A percentile compares a stretch with the other conserved stretches of the same genome.
These are phyloP conservation scores for Laticauda colubrina DNA, from an alignment of 2,113 vertebrate genomes.

Conservation along the genomic window DNA sequence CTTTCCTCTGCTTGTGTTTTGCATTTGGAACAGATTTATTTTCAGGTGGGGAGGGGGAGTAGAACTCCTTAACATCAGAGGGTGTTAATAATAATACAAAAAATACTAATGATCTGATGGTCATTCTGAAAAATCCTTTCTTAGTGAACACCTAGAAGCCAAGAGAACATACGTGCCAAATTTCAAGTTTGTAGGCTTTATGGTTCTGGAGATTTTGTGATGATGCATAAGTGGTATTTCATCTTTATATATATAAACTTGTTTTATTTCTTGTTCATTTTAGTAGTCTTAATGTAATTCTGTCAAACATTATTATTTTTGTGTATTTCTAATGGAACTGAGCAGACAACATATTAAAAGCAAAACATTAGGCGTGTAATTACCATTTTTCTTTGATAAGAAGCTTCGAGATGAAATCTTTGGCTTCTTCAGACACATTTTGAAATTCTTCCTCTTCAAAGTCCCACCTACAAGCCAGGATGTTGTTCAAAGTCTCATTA, in stretches of 20 bases:
- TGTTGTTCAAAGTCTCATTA: slow-evolving; percentile 93
- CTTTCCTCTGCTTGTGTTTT: no score
- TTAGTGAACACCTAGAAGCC: no score
- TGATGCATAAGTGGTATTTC: no score
- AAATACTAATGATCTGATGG: no score
- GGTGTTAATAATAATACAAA: no score
- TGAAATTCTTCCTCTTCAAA: slow-evolving; percentile 91
- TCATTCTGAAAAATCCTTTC: no score
- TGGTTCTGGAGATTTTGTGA: no score
- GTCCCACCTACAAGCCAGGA: slow-evolving; percentile 90
- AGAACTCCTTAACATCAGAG: no score
- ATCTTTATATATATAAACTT: neutral
- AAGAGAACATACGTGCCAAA: no score
- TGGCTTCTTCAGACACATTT: slow-evolving; percentile 86
- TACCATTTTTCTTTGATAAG: slow-evolving; percentile 97
- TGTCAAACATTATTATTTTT: neutral
- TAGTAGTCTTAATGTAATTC: neutral
- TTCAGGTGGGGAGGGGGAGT: no score
- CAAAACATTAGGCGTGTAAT: neutral
- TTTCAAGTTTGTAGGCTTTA: no score
- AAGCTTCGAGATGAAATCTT: slow-evolving; percentile 92
- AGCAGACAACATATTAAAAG: neutral
- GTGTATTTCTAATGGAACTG: neutral
- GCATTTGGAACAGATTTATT: no score
- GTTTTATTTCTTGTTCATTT: slow-evolving; percentile 15